A percentile compares a stretch with the other conserved stretches of the same genome.
phyloP scores from a whole-genome alignment of 2,888 invertebrate genomes.

The Tetranychus piercei region DNA sequence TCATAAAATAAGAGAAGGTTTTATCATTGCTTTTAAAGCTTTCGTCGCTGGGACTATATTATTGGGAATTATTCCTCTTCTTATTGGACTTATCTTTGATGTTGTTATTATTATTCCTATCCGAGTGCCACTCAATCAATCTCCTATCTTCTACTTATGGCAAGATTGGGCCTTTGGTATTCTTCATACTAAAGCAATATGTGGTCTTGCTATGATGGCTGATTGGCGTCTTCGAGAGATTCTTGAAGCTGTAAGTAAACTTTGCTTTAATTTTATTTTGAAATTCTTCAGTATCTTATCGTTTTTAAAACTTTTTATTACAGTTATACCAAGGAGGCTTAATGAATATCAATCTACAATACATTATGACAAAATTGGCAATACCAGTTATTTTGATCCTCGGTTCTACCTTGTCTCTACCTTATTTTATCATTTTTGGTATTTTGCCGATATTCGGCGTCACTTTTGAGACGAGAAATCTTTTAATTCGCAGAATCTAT shows the following conservation, averaged over 20 bases:
- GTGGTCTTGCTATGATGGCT: conserved; percentile 91
- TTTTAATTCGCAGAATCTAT: conserved; percentile 67
- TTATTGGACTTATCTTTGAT: conserved; percentile 65
- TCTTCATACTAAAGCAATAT: conserved; percentile 87
- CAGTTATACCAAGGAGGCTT: conserved; percentile 75
- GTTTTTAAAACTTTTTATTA: conserved; percentile 13
- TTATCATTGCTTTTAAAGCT: conserved; percentile 46
- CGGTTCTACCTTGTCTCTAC: conserved; percentile 71
- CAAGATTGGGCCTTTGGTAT: conserved; percentile 93
- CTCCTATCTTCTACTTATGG: conserved; percentile 45
- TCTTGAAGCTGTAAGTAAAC: conserved; percentile 49
- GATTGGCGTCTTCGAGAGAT: conserved; percentile 86
- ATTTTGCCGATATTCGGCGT: conserved; percentile 37
- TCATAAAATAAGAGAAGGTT: conserved; percentile 32
- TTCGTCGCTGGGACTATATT: conserved; percentile 48
- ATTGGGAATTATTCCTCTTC: conserved; percentile 69
- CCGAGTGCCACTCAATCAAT: conserved; percentile 73
- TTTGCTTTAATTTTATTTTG: not conserved
- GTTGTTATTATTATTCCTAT: conserved; percentile 71
- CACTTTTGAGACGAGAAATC: conserved; percentile 40
- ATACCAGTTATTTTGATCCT: conserved; percentile 72
- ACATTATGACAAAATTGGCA: conserved; percentile 65
- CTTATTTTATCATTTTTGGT: conserved; percentile 69
- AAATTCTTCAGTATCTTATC: not conserved
- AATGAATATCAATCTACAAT: conserved; percentile 70